These are phyloP conservation scores for Podargus strigoides DNA, from an alignment of 2,797 vertebrate genomes.

Conservation along the genomic window DNA sequence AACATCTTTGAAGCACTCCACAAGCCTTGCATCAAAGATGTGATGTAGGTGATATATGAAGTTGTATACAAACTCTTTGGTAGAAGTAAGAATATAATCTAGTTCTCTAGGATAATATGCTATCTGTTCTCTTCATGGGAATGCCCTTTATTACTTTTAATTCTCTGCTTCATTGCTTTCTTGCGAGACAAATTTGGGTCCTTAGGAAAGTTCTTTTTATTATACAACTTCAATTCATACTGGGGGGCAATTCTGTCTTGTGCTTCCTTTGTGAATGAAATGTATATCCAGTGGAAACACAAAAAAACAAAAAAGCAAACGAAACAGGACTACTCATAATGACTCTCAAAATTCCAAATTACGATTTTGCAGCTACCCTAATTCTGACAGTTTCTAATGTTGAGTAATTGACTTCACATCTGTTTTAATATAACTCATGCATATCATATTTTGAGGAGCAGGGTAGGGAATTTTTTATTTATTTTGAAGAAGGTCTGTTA, in stretches of 20 bases:
- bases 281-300: neutral
- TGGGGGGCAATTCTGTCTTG: neutral
- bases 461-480: neutral
- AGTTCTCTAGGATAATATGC: neutral
- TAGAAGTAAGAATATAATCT: neutral
- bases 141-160: neutral
- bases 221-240: neutral
- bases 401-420: neutral
- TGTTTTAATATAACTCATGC: accelerated
- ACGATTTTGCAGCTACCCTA: neutral
- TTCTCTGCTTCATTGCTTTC: neutral
- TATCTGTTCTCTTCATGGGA: neutral
- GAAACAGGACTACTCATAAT: neutral
- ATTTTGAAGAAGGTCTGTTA: neutral
- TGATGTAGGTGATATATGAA: neutral
- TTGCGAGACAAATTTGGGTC: neutral
- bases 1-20: neutral
- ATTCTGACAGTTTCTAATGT: neutral
- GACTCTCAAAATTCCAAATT: neutral
- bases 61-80: neutral
- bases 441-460: neutral
- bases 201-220: neutral
- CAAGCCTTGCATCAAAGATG: neutral
- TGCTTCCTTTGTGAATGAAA: neutral
- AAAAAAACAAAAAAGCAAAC: neutral